A percentile compares a stretch with the other conserved stretches of the same genome.
Conservation (phyloP, 92 coral and sea anemone species). For the Micromussa lordhowensis region DNA sequence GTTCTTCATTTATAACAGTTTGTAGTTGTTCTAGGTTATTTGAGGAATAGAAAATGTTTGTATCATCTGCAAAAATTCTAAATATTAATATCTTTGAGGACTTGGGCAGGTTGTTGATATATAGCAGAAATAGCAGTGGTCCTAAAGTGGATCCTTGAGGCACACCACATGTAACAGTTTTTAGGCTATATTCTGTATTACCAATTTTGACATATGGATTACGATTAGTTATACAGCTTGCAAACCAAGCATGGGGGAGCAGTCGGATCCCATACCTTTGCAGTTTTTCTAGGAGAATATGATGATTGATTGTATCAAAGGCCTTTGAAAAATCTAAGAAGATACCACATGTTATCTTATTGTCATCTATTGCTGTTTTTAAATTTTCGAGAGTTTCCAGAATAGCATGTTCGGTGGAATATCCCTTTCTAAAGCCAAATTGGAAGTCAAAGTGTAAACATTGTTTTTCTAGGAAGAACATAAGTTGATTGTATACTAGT, state of each 20-base stretch:
- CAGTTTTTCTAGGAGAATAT: slow-evolving; percentile 46
- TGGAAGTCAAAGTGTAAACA: slow-evolving; percentile 51
- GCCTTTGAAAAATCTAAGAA: slow-evolving; percentile 55
- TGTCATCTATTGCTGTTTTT: slow-evolving; percentile 50
- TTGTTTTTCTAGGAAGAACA: slow-evolving; percentile 44
- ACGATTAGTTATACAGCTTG: slow-evolving; percentile 35
- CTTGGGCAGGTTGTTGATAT: slow-evolving; percentile 29
- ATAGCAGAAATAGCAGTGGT: slow-evolving; percentile 50
- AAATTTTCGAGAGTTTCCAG: slow-evolving; percentile 55
- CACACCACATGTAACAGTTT: slow-evolving; percentile 47
- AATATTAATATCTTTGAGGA: neutral
- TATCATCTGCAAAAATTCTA: no score
- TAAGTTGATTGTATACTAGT: slow-evolving; percentile 67
- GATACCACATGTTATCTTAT: slow-evolving; percentile 53
- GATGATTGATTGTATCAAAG: slow-evolving; percentile 63
- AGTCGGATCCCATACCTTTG: slow-evolving; percentile 34
- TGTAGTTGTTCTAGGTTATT: no score
- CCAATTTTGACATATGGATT: slow-evolving; percentile 66
- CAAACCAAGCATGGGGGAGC: slow-evolving; percentile 45
- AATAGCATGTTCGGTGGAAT: slow-evolving; percentile 75
- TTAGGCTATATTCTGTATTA: slow-evolving; percentile 34
- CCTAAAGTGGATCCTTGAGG: slow-evolving; percentile 59
- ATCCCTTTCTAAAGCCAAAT: slow-evolving; percentile 70
- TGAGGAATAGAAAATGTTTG: no score
- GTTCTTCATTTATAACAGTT: no score